These are phyloP conservation scores for Nasonia giraulti DNA, from an alignment of 1,140 invertebrate species.

Conservation along the genomic window DNA sequence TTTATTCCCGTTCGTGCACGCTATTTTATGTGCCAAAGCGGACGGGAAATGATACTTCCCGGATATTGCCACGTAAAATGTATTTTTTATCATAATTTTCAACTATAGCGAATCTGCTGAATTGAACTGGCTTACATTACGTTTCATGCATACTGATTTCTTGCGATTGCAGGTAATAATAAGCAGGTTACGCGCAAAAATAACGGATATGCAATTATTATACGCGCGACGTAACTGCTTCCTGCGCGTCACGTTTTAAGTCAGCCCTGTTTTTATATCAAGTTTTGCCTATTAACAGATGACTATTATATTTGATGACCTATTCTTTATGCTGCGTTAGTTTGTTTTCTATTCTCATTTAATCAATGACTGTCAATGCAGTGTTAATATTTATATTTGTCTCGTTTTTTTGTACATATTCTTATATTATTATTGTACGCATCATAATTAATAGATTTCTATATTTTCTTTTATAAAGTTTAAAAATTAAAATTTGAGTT, in stretches of 20 bases:
- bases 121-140: neutral
- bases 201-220: constrained; percentile 10
- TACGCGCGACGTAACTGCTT: constrained; percentile 5
- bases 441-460: no score
- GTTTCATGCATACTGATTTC: neutral
- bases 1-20: no score
- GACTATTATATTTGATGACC: neutral
- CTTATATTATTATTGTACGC: no score
- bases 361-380: no score
- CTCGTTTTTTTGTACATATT: no score
- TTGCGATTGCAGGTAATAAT: constrained; percentile 2
- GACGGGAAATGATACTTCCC: no score
- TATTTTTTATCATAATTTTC: neutral
- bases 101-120: neutral
- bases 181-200: constrained; percentile 8
- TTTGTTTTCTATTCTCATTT: no score
- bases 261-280: neutral
- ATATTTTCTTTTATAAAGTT: no score
- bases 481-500: no score
- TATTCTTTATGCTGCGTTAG: neutral
- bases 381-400: no score
- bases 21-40: no score
- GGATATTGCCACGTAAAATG: no score
- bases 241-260: neutral
- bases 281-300: neutral